These are phyloP conservation scores for Dinothrombium tinctorium DNA, from an alignment of 1,140 invertebrate species.

Conservation along the genomic window DNA sequence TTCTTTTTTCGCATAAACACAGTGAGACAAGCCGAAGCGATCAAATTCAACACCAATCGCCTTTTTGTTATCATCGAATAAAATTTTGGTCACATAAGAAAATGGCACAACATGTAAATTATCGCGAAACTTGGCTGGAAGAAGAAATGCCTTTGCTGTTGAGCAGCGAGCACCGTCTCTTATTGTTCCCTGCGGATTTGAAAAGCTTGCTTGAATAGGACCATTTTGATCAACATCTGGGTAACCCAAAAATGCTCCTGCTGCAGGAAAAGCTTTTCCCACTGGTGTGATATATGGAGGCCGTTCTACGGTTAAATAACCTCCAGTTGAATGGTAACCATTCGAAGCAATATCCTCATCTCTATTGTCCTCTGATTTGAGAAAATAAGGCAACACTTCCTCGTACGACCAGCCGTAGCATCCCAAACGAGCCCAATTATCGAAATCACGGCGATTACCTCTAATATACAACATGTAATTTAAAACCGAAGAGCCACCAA, in stretches of 20 bases:
- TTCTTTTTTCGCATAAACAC: slow-evolving; percentile 42
- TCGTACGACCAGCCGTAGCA: slow-evolving; percentile 77
- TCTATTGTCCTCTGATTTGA: slow-evolving; percentile 61
- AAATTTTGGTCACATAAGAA: slow-evolving; percentile 51
- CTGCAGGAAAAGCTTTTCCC: slow-evolving; percentile 51
- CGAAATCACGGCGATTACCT: slow-evolving; percentile 78
- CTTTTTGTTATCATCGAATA: slow-evolving; percentile 53
- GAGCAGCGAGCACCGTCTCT: slow-evolving; percentile 65
- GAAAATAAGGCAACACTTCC: slow-evolving; percentile 66
- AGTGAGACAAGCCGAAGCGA: slow-evolving; percentile 32
- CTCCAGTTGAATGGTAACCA: slow-evolving; percentile 45
- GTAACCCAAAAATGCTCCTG: slow-evolving; percentile 51
- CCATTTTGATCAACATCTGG: slow-evolving; percentile 55
- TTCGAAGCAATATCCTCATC: slow-evolving; percentile 54
- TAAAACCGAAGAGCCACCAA: slow-evolving; percentile 57
- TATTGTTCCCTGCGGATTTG: slow-evolving; percentile 48
- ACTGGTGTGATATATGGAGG: slow-evolving; percentile 51
- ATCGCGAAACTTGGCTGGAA: slow-evolving; percentile 45
- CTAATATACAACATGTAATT: slow-evolving; percentile 95
- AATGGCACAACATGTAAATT: slow-evolving; percentile 69
- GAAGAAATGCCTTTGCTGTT: slow-evolving; percentile 62
- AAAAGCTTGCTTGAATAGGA: slow-evolving; percentile 35
- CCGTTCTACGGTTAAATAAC: slow-evolving; percentile 59
- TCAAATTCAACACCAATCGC: slow-evolving; percentile 50
- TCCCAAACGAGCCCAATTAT: slow-evolving; percentile 64